Base-by-base conservation (phyloP, 2,888 invertebrate genomes). In the Branchellion lobata region DNA sequence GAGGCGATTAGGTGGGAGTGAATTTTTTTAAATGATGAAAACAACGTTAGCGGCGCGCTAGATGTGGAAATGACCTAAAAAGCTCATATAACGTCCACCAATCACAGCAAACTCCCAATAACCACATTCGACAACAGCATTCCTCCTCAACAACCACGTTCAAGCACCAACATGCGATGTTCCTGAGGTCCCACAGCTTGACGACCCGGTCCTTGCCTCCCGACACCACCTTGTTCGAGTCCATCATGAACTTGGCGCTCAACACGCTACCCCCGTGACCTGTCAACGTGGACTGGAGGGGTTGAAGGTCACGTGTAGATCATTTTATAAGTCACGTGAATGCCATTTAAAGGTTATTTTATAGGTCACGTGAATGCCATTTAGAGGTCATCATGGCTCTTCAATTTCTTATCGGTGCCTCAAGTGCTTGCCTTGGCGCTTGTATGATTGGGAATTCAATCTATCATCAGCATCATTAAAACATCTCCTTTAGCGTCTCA, bases 171-270 rank as follows among this genome's bases (percentile, higher is more conserved):
- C 95, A 95, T 80, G 93, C 92, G 88, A 93, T 92, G 89, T 93
- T 94, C 85, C 94, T 91, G 72, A 98, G 91, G 89, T 99, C 99
- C 98, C 98, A 99, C 86, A 98, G 92, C 91, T 98, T 99, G 81
- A 99, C 90, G 40, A 98, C 98, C 83, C 98, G 91, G 89, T 99
- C 99, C 89, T 96, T 94, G 88, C 97, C 96, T 82, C 99, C 99
- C 51, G 96, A 95, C 81, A 97, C 96, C 81, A 97, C 95, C 90
- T 94, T 95, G 82, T 92, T 91, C 24, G 93, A 92, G 72, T 86
- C 86, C 84, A 95, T 95, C 80, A 95, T 93, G 84, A 97, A 92
- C 83, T 86, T 87, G 51, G 97, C 98, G 29, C 96, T 94, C 91
- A 96, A 92, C 83, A 99, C 99, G 90, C 98, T 98, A 78, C 93